Evolutionary conservation across 2,888 invertebrate genomes (phyloP), one percentile per base, ranked within the genome.

Genomic region (Cosmia pyralina): DNA sequence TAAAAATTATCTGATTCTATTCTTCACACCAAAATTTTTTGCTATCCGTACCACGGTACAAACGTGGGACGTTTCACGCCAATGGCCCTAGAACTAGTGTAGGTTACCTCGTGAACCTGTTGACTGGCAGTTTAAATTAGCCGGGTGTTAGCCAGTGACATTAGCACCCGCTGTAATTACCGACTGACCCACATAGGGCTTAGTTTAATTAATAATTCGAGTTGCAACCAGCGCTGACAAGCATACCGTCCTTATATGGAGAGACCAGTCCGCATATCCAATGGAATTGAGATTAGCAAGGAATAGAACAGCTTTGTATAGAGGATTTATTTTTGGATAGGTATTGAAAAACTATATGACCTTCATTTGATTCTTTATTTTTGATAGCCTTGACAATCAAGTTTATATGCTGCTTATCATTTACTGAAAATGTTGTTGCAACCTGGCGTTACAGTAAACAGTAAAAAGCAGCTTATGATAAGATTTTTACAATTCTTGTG

Each of bases 101-200:
- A 76, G 69, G 53, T 79, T 72, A 72, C 70, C 79, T 72, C 68
- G n/a, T 76, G 67, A 71, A 86, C 83, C 77, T 82, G 85, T 84
- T 82, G 72, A 79, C 72, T 77, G 73, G 71, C 81, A 79, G 80
- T 84, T 86, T 77, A 87, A 89, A 91, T 88, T 85, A 87, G 84
- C 75, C 77, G 81, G 85, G 89, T 90, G 89, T 91, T 89, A 79
- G 71, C 63, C 68, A 88, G 85, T 91, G 90, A 92, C 92, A 93
- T 93, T 93, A 92, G 88, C 90, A 87, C 88, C 83, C 86, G 78
- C 83, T 86, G 90, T 94, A 94, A 94, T 94, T 94, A 92, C 91
- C 88, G 85, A 79, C 85, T 93, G 94, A 93, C 95, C 95, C 88
- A 91, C 89, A 92, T 95, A 82, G 81, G 85, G 84, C 84, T 85